Percentiles rank a stretch among this genome's conserved stretches.
Conservation (phyloP, 2,888 invertebrate species). For the Leucophenga montana region DNA sequence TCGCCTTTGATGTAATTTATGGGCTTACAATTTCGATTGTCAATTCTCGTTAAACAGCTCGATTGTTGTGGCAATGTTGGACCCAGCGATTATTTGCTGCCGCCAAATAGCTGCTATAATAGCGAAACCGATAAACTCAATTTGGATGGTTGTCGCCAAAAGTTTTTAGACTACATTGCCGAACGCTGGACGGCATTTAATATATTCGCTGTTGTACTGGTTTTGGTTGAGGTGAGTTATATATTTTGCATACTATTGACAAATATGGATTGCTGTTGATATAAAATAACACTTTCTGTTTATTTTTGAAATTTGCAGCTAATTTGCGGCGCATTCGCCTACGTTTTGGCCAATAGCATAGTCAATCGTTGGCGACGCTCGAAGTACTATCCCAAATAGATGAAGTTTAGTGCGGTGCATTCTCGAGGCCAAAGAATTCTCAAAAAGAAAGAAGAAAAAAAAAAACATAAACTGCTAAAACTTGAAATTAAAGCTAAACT, state of each 20-base stretch:
- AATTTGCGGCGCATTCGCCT: slow-evolving; percentile 64
- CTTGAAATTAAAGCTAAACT: slow-evolving; percentile 49
- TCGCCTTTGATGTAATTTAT: slow-evolving; percentile 10
- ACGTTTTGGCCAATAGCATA: slow-evolving; percentile 66
- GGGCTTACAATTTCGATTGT: background rate
- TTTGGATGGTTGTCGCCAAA: slow-evolving; percentile 65
- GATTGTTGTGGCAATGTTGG: slow-evolving; percentile 66
- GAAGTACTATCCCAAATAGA: slow-evolving; percentile 67
- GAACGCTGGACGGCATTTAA: slow-evolving; percentile 63
- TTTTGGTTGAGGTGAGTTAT: slow-evolving; percentile 60
- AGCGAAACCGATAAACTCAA: slow-evolving; percentile 57
- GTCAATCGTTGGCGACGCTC: slow-evolving; percentile 70
- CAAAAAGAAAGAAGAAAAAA: slow-evolving; percentile 33
- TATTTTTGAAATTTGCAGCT: slow-evolving; percentile 47
- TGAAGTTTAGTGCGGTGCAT: slow-evolving; percentile 35
- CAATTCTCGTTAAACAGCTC: slow-evolving; percentile 45
- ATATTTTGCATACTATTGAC: background rate
- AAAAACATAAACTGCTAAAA: background rate
- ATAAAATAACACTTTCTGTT: background rate
- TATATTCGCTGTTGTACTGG: slow-evolving; percentile 54
- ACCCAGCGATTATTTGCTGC: slow-evolving; percentile 58
- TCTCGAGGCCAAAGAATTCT: slow-evolving; percentile 66
- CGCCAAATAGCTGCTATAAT: slow-evolving; percentile 64
- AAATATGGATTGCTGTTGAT: background rate
- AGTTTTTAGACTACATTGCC: slow-evolving; percentile 62